Evolutionary conservation across 2,888 invertebrate species (phyloP).

Genomic region (Drosophila imparisetae): DNA sequence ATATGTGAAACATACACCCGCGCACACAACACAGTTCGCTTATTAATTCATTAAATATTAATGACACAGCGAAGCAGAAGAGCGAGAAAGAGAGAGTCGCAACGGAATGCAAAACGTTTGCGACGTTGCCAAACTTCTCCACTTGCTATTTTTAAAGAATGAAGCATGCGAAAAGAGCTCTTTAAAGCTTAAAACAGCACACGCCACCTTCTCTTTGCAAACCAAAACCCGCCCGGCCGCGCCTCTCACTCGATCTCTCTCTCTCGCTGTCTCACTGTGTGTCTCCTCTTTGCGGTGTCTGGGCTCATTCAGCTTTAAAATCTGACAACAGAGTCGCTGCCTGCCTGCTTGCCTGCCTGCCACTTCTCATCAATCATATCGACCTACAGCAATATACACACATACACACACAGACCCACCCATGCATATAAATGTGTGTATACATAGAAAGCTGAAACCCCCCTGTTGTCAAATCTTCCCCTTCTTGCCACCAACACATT

Average conservation of each 20-base stretch:
- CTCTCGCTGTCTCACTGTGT: background rate
- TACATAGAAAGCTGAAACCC: constrained; percentile 12
- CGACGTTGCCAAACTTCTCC: constrained; percentile 64
- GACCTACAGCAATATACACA: constrained; percentile 51
- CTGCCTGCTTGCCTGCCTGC: constrained; percentile 11
- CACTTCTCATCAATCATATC: constrained; percentile 56
- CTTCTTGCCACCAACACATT: constrained; percentile 14
- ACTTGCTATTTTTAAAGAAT: constrained; percentile 57
- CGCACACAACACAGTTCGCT: constrained; percentile 35
- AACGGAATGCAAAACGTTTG: constrained; percentile 25
- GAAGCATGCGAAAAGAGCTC: constrained; percentile 32
- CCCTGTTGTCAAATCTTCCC: background rate
- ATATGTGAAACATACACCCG: constrained; percentile 37
- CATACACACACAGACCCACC: constrained; percentile 2
- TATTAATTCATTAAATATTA: constrained; percentile 76
- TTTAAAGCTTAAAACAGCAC: constrained; percentile 45
- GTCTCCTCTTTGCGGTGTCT: constrained; percentile 11
- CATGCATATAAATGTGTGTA: background rate
- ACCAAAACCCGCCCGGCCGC: background rate
- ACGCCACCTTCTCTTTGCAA: background rate
- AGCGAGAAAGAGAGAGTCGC: background rate
- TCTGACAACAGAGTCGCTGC: constrained; percentile 24
- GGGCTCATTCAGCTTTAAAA: constrained; percentile 53
- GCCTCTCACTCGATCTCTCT: background rate
- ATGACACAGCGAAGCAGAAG: constrained; percentile 23